A percentile compares a stretch with the other conserved stretches of the same genome.
Conservation (phyloP, 2,113 vertebrate genomes). For the Megalops atlanticus region DNA sequence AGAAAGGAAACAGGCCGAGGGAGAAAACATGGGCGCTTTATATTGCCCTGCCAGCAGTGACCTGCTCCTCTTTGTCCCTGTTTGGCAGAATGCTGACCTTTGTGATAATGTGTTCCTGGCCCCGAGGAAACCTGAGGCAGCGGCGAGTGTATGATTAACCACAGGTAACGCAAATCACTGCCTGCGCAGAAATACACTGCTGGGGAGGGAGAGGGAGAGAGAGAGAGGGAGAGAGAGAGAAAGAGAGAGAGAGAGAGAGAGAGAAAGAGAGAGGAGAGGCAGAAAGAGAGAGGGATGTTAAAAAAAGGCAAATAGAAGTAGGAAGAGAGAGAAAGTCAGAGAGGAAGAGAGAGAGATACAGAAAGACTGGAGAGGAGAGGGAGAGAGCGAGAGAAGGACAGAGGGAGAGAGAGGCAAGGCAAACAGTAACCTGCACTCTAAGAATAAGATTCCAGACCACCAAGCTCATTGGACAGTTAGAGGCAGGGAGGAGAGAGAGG, state of each 20-base stretch:
- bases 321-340: neutral
- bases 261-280: too few species aligned
- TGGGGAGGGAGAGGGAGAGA: neutral
- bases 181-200: conserved; percentile 42
- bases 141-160: conserved; percentile 73
- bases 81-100: conserved; percentile 29
- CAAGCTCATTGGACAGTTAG: too few species aligned
- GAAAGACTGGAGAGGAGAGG: too few species aligned
- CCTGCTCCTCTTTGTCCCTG: conserved; percentile 3
- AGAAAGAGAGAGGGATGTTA: neutral
- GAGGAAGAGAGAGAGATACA: neutral
- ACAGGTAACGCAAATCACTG: conserved; percentile 54
- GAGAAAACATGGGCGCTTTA: neutral
- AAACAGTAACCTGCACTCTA: too few species aligned
- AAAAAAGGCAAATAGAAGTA: neutral
- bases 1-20: neutral
- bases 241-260: neutral
- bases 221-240: neutral
- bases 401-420: neutral
- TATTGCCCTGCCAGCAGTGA: neutral
- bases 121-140: conserved; percentile 46
- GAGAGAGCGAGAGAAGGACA: neutral
- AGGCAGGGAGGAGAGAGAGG: neutral
- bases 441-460: neutral
- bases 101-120: conserved; percentile 22